Base-by-base conservation (phyloP, 2,113 vertebrate species). In the Pollachius pollachius region DNA sequence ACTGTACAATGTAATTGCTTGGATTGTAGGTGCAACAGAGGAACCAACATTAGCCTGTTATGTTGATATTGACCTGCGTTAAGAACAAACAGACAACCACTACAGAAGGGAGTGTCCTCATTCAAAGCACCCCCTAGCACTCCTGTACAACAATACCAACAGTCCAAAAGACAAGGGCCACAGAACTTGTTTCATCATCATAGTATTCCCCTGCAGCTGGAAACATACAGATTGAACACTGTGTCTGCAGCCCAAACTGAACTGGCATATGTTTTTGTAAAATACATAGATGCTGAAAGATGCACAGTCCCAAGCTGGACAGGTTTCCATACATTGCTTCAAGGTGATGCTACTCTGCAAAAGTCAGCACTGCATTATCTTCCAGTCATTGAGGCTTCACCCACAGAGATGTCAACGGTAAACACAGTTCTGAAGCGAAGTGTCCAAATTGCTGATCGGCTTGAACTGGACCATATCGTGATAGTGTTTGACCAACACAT, bases 351-450 rank as follows among this genome's bases (percentile, higher is more conserved):
- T 13, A 69, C 56, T 69, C 70, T 56, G 18, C 52, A 65, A 48
- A 64, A 64, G 69, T 64, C 69, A 60, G 52, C 64, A 41, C 18
- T 73, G 23, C 25, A 60, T 73, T 76, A 71, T 59, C 67, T 76
- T 76, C 65, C 66, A 57, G 72, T 74, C 34, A 68, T 62, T 73
- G 71, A 1, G 23, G 23, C 23, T 23, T 23, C 23, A 23, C 23
- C 23, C 2, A 23, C 23, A 23, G 23, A 23, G 56, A 65, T 75
- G 62, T 65, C 62, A 67, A 76, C 74, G 65, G 63, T 71, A 52
- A 65, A 71, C 69, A 71, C 69, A 21, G 71, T 76, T 58, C 68
- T 67, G 62, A 76, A 76, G 68, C 25, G 62, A 65, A 71, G 68
- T 57, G 59, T 63, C 16, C 18, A 71, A 21, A 71, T 71, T 60